Conservation (phyloP, 2,888 invertebrate species). For the Hirtodrosophila trivittata region DNA sequence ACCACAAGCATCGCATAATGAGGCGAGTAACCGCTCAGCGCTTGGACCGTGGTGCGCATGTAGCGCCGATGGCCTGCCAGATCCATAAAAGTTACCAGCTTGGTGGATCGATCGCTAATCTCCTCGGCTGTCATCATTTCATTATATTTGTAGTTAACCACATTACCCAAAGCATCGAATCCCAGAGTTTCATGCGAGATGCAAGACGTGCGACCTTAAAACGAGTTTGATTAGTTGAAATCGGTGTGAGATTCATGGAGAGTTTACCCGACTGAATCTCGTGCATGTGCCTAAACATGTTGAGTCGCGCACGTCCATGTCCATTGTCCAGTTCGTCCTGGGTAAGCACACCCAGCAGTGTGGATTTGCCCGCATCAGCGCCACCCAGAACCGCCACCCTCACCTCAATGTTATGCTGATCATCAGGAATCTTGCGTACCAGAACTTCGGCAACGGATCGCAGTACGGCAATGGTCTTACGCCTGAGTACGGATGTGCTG, state of each 20-base stretch:
- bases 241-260: not conserved
- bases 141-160: constrained; percentile 94
- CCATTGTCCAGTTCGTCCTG: constrained; percentile 98
- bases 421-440: constrained; percentile 94
- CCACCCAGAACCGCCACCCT: constrained; percentile 97
- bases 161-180: constrained; percentile 92
- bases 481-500: constrained; percentile 89
- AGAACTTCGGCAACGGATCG: constrained; percentile 93
- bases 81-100: constrained; percentile 97
- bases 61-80: constrained; percentile 98
- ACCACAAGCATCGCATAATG: constrained; percentile 95
- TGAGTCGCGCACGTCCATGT: constrained; percentile 95
- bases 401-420: constrained; percentile 94
- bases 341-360: constrained; percentile 96
- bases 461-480: constrained; percentile 85
- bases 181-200: constrained; percentile 98
- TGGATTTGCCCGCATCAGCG: constrained; percentile 98
- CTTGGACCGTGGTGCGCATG: constrained; percentile 96
- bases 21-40: constrained; percentile 95
- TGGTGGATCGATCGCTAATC: constrained; percentile 95
- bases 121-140: constrained; percentile 96
- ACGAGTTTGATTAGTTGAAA: not conserved
- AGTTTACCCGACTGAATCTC: constrained; percentile 90
- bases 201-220: constrained; percentile 93
- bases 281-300: constrained; percentile 97